Conservation (phyloP, 2,113 vertebrate species). For the Bubo scandiacus region DNA sequence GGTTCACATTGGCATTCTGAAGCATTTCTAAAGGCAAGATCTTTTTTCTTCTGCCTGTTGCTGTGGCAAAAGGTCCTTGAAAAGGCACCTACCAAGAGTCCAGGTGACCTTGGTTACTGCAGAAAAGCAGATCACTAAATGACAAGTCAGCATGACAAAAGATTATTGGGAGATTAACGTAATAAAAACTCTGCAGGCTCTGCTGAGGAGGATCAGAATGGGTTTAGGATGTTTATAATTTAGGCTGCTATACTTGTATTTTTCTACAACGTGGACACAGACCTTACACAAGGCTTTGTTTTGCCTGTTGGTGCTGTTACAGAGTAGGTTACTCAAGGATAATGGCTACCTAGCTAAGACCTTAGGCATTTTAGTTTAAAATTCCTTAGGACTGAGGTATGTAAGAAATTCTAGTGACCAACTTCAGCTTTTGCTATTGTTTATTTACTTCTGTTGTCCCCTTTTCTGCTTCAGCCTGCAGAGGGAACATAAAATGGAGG, state of each 20-base stretch:
- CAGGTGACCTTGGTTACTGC: slow-evolving; percentile 12
- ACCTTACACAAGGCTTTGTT: neutral
- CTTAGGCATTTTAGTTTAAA: neutral
- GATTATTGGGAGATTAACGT: slow-evolving; percentile 45
- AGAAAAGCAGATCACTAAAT: neutral
- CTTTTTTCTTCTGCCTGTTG: neutral
- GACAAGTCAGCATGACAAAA: slow-evolving; percentile 31
- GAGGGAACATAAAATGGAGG: neutral
- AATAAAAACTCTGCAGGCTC: slow-evolving; percentile 2
- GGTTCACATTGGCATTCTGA: neutral
- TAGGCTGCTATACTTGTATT: neutral
- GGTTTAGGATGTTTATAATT: slow-evolving; percentile 17
- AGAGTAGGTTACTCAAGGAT: neutral
- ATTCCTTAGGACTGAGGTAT: neutral
- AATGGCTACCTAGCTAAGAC: neutral
- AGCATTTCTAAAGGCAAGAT: neutral
- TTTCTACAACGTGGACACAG: neutral
- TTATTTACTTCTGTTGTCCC: neutral
- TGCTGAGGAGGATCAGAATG: slow-evolving; percentile 28
- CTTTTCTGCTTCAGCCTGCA: neutral
- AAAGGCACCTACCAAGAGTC: neutral
- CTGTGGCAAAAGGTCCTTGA: neutral
- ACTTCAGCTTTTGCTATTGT: neutral
- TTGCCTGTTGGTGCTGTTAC: neutral
- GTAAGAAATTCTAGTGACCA: neutral